These are phyloP conservation scores for Porites evermanni DNA, from an alignment of 92 coral and sea anemone genomes.

Conservation along the genomic window DNA sequence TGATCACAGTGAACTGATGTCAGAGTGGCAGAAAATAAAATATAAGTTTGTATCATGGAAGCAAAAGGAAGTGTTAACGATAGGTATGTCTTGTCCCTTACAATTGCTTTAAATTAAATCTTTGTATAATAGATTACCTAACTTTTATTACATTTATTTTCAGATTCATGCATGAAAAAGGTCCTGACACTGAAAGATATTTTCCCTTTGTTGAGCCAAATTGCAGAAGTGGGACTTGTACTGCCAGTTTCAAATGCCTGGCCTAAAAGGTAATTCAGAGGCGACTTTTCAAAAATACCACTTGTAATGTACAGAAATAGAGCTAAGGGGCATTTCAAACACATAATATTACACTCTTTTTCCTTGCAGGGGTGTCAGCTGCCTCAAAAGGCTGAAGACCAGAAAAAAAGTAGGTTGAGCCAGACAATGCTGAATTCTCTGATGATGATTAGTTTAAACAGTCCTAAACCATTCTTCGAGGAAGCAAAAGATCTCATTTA, in stretches of 20 bases:
- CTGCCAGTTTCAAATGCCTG: no score
- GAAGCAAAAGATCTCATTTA: conserved; percentile 17
- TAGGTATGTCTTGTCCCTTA: no score
- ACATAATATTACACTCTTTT: not conserved
- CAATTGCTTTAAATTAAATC: no score
- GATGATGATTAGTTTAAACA: conserved; percentile 18
- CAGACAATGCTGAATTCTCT: conserved; percentile 37
- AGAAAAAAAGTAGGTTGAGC: conserved; percentile 7
- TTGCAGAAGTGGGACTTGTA: conserved; percentile 15
- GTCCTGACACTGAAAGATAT: conserved; percentile 10
- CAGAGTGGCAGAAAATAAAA: no score
- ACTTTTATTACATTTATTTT: not conserved
- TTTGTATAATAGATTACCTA: no score
- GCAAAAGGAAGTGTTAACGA: no score
- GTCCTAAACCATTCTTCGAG: conserved; percentile 25
- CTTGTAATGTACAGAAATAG: no score
- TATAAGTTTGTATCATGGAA: no score
- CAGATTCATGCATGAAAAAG: conserved; percentile 11
- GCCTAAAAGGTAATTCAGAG: conserved; percentile 1
- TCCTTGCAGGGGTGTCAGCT: conserved; percentile 28
- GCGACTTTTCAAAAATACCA: not conserved
- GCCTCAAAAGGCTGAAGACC: conserved; percentile 35
- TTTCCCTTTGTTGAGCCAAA: conserved; percentile 14
- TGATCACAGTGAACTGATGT: no score
- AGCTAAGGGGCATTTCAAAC: not conserved